A percentile compares a stretch with the other conserved stretches of the same genome.
Evolutionary conservation across 1,140 invertebrate species (phyloP).

Genomic region (Heliconius nattereri): DNA sequence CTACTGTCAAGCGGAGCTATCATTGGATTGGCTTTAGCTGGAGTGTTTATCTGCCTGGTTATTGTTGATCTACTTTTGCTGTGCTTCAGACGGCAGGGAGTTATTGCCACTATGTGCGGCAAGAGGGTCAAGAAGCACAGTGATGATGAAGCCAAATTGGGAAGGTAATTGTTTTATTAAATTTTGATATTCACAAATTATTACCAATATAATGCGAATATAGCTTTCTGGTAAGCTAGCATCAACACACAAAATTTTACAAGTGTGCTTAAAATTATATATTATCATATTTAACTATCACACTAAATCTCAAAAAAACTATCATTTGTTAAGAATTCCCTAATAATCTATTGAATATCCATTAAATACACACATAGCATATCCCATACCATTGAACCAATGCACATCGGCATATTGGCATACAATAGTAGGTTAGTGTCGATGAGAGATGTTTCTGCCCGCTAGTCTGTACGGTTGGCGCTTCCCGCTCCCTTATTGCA

Average conservation of each 20-base stretch:
- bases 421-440: constrained; percentile 49
- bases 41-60: constrained; percentile 87
- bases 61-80: constrained; percentile 90
- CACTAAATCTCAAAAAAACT: not conserved
- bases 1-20: constrained; percentile 88
- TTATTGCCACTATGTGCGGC: constrained; percentile 88
- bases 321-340: not conserved
- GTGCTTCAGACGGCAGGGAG: constrained; percentile 86
- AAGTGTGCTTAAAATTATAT: not conserved
- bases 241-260: not conserved
- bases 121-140: constrained; percentile 84
- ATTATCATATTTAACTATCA: not conserved
- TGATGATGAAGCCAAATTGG: constrained; percentile 90
- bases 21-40: constrained; percentile 88
- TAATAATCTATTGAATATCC: not conserved
- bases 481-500: constrained; percentile 95
- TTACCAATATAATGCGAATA: not conserved
- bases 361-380: not conserved
- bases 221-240: constrained; percentile 1
- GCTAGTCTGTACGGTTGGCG: constrained; percentile 95
- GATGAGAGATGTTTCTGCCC: constrained; percentile 82
- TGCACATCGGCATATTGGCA: not conserved
- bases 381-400: not conserved
- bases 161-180: constrained; percentile 83
- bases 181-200: too few relatives aligned